Percentiles rank a stretch among this genome's conserved stretches.
Evolutionary conservation across 2,797 vertebrate species (phyloP).

Genomic region (Peromyscus eremicus): DNA sequence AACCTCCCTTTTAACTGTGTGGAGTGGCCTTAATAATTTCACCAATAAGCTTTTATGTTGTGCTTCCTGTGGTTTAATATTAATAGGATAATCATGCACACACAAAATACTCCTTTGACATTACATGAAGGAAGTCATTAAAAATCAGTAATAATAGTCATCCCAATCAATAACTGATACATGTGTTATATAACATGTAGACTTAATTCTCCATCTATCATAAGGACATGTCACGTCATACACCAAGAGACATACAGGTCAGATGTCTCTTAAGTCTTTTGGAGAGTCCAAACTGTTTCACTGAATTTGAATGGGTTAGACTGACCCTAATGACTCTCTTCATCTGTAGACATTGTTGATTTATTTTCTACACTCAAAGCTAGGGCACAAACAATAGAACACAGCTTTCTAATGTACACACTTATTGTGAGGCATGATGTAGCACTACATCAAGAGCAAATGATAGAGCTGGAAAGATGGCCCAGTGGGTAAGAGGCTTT

Average conservation of each 20-base stretch:
- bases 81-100: conserved; percentile 60
- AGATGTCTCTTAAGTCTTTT: not conserved
- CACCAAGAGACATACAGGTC: not conserved
- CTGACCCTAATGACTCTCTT: conserved; percentile 5
- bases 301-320: conserved; percentile 28
- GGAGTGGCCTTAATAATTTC: no score
- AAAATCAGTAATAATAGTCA: not conserved
- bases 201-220: not conserved
- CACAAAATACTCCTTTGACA: conserved; percentile 60
- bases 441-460: not conserved
- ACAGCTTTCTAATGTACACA: not conserved
- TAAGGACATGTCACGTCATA: not conserved
- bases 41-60: not conserved
- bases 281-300: not conserved
- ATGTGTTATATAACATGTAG: conserved; percentile 29
- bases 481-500: not conserved
- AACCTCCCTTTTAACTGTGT: no score
- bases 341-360: not conserved
- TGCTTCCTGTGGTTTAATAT: conserved; percentile 55
- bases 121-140: conserved; percentile 62
- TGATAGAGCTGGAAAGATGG: not conserved
- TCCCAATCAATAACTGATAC: conserved; percentile 57
- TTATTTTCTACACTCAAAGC: conserved; percentile 59
- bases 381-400: not conserved
- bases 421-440: not conserved